phyloP scores from a whole-genome alignment of 2,888 invertebrate genomes.

The Erannis defoliaria region DNA sequence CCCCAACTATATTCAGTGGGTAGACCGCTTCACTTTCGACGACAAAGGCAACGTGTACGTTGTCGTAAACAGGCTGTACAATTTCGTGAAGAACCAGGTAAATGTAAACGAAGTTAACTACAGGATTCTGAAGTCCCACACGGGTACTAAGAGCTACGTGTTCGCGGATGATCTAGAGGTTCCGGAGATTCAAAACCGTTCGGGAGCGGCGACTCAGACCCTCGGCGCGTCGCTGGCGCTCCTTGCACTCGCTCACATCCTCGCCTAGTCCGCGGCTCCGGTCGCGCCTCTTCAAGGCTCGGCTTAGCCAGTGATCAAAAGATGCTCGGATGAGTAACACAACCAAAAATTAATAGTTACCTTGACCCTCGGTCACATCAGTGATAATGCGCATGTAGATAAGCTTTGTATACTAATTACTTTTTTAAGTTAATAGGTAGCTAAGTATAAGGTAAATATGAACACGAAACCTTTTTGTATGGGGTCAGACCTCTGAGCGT shows the following conservation, averaged over 20 bases:
- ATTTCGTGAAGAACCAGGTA: slow-evolving; percentile 88
- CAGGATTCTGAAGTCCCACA: slow-evolving; percentile 88
- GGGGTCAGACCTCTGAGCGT: slow-evolving; percentile 62
- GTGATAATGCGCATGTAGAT: slow-evolving; percentile 82
- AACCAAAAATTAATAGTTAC: slow-evolving; percentile 85
- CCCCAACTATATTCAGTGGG: slow-evolving; percentile 90
- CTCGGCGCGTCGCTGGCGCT: slow-evolving; percentile 65
- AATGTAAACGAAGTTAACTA: slow-evolving; percentile 88
- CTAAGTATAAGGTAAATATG: slow-evolving; percentile 40
- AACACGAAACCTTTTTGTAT: slow-evolving; percentile 57
- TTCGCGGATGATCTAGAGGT: slow-evolving; percentile 74
- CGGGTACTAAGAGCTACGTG: slow-evolving; percentile 89
- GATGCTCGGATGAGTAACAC: slow-evolving; percentile 74
- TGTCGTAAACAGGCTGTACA: slow-evolving; percentile 89
- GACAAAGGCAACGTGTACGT: slow-evolving; percentile 88
- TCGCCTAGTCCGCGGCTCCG: slow-evolving; percentile 66
- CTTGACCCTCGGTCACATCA: slow-evolving; percentile 76
- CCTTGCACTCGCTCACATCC: slow-evolving; percentile 69
- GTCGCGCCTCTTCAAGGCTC: slow-evolving; percentile 52
- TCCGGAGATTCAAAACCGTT: slow-evolving; percentile 49
- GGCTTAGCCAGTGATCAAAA: slow-evolving; percentile 62
- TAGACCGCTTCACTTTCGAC: slow-evolving; percentile 90
- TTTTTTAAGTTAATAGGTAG: slow-evolving; percentile 48
- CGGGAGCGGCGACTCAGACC: slow-evolving; percentile 64
- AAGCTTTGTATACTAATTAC: slow-evolving; percentile 68